Evolutionary conservation across 2,113 vertebrate genomes (phyloP).

Genomic region (Patagioenas fasciata): DNA sequence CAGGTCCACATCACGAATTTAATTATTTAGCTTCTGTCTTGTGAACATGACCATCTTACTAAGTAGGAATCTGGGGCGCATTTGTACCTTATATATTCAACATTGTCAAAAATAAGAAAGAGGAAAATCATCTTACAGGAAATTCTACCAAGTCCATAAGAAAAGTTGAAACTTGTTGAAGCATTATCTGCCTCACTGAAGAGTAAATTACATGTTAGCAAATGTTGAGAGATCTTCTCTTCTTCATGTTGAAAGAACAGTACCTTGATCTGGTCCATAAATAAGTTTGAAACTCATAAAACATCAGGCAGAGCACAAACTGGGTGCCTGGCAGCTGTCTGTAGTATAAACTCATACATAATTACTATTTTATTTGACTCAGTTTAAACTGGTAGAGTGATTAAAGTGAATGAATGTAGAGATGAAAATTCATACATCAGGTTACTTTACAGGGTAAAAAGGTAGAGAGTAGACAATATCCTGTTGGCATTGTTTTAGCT

Average conservation of each 20-base stretch:
- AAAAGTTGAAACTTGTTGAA: not conserved
- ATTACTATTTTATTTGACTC: not conserved
- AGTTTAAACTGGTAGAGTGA: not conserved
- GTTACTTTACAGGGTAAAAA: not conserved
- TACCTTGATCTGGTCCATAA: not conserved
- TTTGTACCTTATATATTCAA: not conserved
- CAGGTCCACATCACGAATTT: not conserved
- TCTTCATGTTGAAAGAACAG: not conserved
- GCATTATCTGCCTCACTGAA: not conserved
- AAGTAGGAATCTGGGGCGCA: not conserved
- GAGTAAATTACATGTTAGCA: not conserved
- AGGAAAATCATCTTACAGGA: not conserved
- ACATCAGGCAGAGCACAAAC: not conserved
- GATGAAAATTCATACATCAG: not conserved
- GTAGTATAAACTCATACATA: not conserved
- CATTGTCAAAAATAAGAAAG: not conserved
- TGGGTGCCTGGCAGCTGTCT: not conserved
- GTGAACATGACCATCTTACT: not conserved
- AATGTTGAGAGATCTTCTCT: not conserved
- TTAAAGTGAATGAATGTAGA: not conserved
- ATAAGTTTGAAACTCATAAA: not conserved
- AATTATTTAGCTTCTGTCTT: not conserved
- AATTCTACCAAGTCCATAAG: not conserved
- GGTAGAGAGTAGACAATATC: not conserved
- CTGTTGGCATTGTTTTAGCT: not conserved